Evolutionary conservation across 2,797 vertebrate species (phyloP), one percentile per base, ranked within the genome.

Genomic region (Centropyge bicolor): DNA sequence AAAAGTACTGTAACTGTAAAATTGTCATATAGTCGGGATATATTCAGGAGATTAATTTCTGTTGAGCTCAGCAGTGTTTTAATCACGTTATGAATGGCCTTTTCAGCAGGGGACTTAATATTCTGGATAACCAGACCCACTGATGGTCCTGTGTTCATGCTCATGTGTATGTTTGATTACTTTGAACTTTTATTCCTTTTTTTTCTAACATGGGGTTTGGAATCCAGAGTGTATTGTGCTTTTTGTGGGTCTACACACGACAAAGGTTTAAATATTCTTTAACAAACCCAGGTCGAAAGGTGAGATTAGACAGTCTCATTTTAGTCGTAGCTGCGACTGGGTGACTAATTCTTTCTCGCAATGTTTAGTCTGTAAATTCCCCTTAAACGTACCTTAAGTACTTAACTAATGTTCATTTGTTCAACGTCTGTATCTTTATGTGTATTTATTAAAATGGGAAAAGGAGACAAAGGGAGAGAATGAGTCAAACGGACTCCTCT

Each of bases 21-120:
- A 85, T 82, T 86, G 81, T 87, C 82, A 69, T 81, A 71, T 68
- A 74, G 67, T 91, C 67, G 54, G 75, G 61, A 84, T 88, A 83
- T 62, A 87, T 93, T 93, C 83, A 79, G 68, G 82, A 93, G 83
- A 92, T 90, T 76, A 86, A 87, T 91, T 94, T 91, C 75, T 91
- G 87, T 84, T 89, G 83, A 92, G 87, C 82, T 93, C 88, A 91
- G 89, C 87, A 86, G 74, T 92, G 79, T 87, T 90, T 91, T 90
- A 92, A 92, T 94, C 89, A 93, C 80, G 87, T 91, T 91, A 86
- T 83, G 74, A 90, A 81, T 77, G 79, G 63, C 76, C 77, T 87
- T 91, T 94, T 89, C 79, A 86, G 90, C 54, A 41, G 20, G 52
- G 76, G 74, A 86, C 76, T 88, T 72, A 83, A 77, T 90, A 88